Evolutionary conservation across 1,140 invertebrate species (phyloP), one percentile per base, ranked within the genome.

Genomic region (Stegodyphus mimosarum): DNA sequence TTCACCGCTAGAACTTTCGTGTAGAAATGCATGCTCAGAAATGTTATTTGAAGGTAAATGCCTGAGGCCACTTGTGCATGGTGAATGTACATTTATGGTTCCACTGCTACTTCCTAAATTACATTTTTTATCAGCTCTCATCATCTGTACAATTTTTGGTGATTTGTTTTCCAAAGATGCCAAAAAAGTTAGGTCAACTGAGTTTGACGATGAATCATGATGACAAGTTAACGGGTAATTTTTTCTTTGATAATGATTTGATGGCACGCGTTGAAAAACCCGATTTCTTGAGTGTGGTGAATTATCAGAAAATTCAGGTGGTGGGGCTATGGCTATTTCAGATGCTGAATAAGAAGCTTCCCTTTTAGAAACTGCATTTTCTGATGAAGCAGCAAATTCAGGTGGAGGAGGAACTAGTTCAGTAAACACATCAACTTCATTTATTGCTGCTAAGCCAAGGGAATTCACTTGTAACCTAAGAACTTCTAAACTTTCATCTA

Each of bases 361-460:
- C 70, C 63, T 80, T 74, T n/a, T 73, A 50, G 50, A 10, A 70
- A 10, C 50, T 50, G 5, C 13, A 67, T 49, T 60, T 33, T 52
- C 72, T 11, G 63, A 15, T 69, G 48, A 49, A 78, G 67, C 78
- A 66, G 88, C 88, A 74, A 88, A 88, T 69, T 89, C 89, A 81
- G 89, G 88, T 48, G 89, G 89, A 49, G 89, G 89, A 73, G 88
- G 88, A 84, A 89, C 87, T 64, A 89, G 63, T 79, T 89, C 89
- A 15, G 87, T 83, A 66, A 87, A 84, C 13, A 87, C 87, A 85
- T 89, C 88, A 63, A 88, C 87, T 85, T 88, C 88, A 78, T 87
- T 88, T 52, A 88, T 86, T 18, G 87, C 81, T 49, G 87, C 74
- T 64, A 88, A 49, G 71, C 88, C 88, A 69, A 87, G 81, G 48